Evolutionary conservation across 2,888 invertebrate species (phyloP), one percentile per base, ranked within the genome.

Genomic region (Archips xylosteana): DNA sequence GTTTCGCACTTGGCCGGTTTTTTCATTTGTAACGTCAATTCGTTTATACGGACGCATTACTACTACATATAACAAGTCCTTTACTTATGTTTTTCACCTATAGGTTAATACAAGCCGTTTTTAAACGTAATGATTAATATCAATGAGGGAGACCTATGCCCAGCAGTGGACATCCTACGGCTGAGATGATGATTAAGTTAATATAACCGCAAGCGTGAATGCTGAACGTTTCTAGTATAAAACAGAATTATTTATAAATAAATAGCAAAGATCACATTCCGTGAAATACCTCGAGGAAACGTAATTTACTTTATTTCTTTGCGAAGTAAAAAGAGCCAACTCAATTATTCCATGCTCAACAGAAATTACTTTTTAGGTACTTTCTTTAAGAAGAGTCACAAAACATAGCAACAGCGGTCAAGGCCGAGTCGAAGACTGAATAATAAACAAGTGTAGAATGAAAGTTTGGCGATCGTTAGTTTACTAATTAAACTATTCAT

Each of bases 341-440:
- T 67, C 45, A 67, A 67, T 67, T 67, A 59, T 67, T 59, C 67
- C 59, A 67, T 45, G 67, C 45, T 67, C 42, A n/a, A 42, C 45
- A 59, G 34, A 47, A 59, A 67, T 67, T 67, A 67, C 45, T 59
- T 67, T 45, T 67, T 67, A 39, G 39, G 39, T 39, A 32, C 66
- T 67, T 67, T 59, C 45, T 67, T 32, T 39, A 6, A 54, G 42
- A 67, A 57, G 42, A 67, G 42, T 67, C 10, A 32, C 42, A 32
- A 23, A 23, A 42, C 3, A 32, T 15, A 54, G 9, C 10, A 12
- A 8, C 32, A 39, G 12, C n/a, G 49, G 49, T 67, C 57, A 34
- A 45, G 42, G 57, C 23, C 12, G 15, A 54, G n/a, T 54, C 10
- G 12, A 13, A 34, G 4, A 59, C 8, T 34, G n/a, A 34, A 59